Evolutionary conservation across 1,140 invertebrate genomes (phyloP), one percentile per base, ranked within the genome.

Genomic region (Leptinotarsa defecta): DNA sequence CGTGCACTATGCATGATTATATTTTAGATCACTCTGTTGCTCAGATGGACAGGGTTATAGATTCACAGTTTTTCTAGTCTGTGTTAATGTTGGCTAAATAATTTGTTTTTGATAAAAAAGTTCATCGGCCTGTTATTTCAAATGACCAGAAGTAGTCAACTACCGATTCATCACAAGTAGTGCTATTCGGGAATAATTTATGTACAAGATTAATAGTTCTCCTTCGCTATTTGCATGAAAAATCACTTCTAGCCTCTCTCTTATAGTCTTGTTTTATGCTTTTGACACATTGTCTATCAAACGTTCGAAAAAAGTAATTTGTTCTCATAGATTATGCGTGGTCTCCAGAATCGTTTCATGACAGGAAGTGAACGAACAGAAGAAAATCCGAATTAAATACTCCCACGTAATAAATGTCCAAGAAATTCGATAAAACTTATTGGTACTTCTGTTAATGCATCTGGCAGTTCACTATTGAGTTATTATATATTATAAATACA

Each of bases 251-350:
- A 57, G 52, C 4, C 17, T 17, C 52, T 43, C 34, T 43, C 34
- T 43, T 43, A 43, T 43, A 43, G 34, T 43, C 34, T 43, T 57
- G 52, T 57, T 57, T 57, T 15, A 57, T 57, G 52, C n/a, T 57
- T 57, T 57, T 57, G 52, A 57, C 52, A 57, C 52, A 57, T 57
- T 57, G 52, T 57, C n/a, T 19, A 57, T 57, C 52, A 57, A 17
- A 19, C 52, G n/a, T 57, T 57, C 17, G 52, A n/a, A 57, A 57
- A 57, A 19, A 57, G 52, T 19, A 57, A 57, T 57, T 57, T 57
- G 52, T 57, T 57, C n/a, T 19, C 13, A 57, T n/a, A 6, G 3
- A 57, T 57, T 57, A 57, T 57, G 52, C 52, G 15, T 57, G 52
- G 52, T 57, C 17, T 57, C 52, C 2, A 57, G 52, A 57, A 57